These are phyloP conservation scores for Aptenodytes forsteri DNA, from an alignment of 2,113 vertebrate species.

Conservation along the genomic window DNA sequence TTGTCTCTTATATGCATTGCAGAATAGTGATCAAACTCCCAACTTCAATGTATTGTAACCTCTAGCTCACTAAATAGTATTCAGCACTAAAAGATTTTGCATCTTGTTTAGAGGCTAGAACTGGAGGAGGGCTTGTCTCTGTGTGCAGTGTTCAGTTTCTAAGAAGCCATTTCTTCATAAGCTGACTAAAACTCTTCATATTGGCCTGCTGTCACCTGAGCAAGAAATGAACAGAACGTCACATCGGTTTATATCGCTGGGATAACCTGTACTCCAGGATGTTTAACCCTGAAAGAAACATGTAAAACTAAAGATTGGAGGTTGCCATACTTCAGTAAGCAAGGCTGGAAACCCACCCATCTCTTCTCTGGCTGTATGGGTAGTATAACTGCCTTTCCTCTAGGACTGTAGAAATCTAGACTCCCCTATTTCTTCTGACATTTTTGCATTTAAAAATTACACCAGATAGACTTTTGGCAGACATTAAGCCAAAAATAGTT, in stretches of 20 bases:
- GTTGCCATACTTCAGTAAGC: background rate
- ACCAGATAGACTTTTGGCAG: background rate
- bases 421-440: background rate
- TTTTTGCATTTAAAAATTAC: background rate
- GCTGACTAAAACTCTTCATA: background rate
- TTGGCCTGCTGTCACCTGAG: background rate
- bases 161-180: background rate
- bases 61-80: background rate
- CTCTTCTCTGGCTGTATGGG: background rate
- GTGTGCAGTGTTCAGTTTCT: background rate
- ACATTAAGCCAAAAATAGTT: background rate
- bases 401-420: background rate
- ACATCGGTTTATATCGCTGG: fast-evolving
- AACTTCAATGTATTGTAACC: background rate
- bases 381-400: background rate
- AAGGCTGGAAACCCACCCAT: background rate
- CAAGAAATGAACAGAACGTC: background rate
- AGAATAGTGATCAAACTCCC: background rate
- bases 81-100: background rate
- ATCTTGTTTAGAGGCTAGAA: background rate
- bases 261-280: background rate
- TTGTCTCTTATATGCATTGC: background rate
- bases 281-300: background rate
- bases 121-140: background rate
- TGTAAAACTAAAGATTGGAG: background rate